Base-by-base conservation (phyloP, 2,888 invertebrate species). In the Drosophila parthenogenetica region DNA sequence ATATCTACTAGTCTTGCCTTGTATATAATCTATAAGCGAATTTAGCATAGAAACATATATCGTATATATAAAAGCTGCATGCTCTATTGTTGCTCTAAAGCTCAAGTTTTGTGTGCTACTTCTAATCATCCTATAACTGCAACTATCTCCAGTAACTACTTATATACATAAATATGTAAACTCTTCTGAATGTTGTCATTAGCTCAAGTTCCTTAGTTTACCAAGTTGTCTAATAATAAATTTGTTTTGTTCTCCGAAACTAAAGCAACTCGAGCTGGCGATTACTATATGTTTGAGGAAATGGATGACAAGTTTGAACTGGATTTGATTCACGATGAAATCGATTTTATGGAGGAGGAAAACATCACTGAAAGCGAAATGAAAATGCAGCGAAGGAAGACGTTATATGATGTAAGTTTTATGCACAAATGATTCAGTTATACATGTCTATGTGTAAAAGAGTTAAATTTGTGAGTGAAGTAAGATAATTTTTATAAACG, bases 271-370 rank as follows among this genome's bases (percentile, higher is more conserved):
- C 95, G 99, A 55, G 98, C 98, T 68, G 99, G 99, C 16, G 99
- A 99, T 93, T 99, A 99, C 93, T 99, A 98, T 93, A 98, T 99
- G 98, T 99, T 99, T 93, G 98, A 99, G 90, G 98, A 98, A 80
- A 94, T 96, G 90, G 96, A 96, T 87, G 96, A 96, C 80, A 96
- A 96, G 65, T 96, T 96, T 43, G 94, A 96, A 73, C 90, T 95
- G 75, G 95, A 95, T 75, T 84, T 95, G 22, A 93, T 94, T 37
- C 94, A 93, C 0, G 94, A 95, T 7, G 94, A 94, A 45, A 94
- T 94, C 32, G 93, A 94, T 22, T 87, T 90, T 81, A 73, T 91
- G 75, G 84, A 91, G 79, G 85, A 92, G 51, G 87, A 91, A 57
- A 90, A 88, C 54, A 89, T 91, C 19, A 89, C 90, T 29, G 90